Evolutionary conservation across 1,140 invertebrate species (phyloP), one percentile per base, ranked within the genome.

Genomic region (Tachypleus tridentatus): DNA sequence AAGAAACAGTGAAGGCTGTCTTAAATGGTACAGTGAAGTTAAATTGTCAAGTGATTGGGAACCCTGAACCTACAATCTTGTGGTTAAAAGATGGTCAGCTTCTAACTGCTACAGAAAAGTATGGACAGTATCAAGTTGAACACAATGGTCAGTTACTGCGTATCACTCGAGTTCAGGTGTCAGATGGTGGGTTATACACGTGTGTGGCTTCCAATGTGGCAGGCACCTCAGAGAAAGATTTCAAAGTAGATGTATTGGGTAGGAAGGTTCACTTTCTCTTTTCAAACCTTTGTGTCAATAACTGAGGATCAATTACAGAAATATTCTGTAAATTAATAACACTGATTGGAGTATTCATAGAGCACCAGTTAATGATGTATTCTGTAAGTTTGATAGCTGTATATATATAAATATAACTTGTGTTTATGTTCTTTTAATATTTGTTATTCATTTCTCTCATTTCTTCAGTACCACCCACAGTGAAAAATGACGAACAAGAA

Each of bases 51-150:
- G 49, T 61, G 7, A 60, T 10, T 4, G 71, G 70, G n/a, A 75
- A 79, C 60, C 82, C 82, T 3, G 62, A 68, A 54, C 82, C 82
- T 4, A 53, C 67, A 7, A 73, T 80, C n/a, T 64, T 67, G 6
- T 80, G 78, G 78, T 64, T 73, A n/a, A 77, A 77, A 67, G 72
- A 78, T 64, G 67, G 72, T 54, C 48, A 63, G 11, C 50, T 68
- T 6, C 49, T 68, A 11, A 50, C 52, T 8, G 53, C 7, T n/a
- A 7, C 7, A n/a, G 53, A 54, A 54, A n/a, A 54, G 7, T 8
- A 54, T 8, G 11, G n/a, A 8, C 62, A 61, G 51, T 67, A 64
- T 61, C 49, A 67, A 56, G 5, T 67, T 48, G 58, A 11, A 50
- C 29, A 57, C 48, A 66, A 69, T 5, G 65, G 70, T 47, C 71